Evolutionary conservation across 64 coral and sea anemone genomes (phyloP), one percentile per base, ranked within the genome.

Genomic region (Montipora capricornis): DNA sequence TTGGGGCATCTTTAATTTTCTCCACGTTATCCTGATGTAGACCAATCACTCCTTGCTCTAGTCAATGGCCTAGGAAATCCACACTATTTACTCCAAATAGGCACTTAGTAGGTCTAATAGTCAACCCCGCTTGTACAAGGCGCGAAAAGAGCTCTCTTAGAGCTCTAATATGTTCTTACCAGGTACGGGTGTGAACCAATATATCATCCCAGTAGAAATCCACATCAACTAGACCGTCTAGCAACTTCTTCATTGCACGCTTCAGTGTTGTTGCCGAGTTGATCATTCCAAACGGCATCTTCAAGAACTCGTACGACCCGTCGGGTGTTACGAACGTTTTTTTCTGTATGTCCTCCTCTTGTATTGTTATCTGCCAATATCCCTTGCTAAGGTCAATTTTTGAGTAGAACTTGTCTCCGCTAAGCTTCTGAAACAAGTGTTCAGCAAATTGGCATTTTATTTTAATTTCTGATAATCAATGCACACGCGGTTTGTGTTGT

Each of bases 121-220:
- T 26, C 24, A 26, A 26, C 24, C 24, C 24, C 0, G 24, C 24
- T 26, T 26, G 0, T 26, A 26, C 24, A 26, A 26, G 24, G 24
- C 24, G 24, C 24, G 24, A 26, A 26, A 26, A 26, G 0, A 26
- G 24, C 24, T 26, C 24, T 26, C 24, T 26, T 26, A 91, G 79
- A 5, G 48, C 48, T 17, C 57, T 73, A 73, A 82, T 20, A 53
- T 91, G 89, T 74, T 91, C 77, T 29, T 91, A 17, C 45, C 60
- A 91, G 7, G 67, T 81, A 37, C 46, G 16, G n/a, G 89, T 82
- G 13, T 91, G 78, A 44, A 91, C 52, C 20, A 83, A n/a, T 15
- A 91, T 68, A 20, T 91, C 77, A 57, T 82, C 62, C 49, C 79
- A 51, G 66, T 82, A 91, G 26, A 48, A 47, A 20, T 69, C 60